A percentile compares a stretch with the other conserved stretches of the same genome.
Conservation (phyloP, 1,140 invertebrate genomes). For the Hermetia illucens region DNA sequence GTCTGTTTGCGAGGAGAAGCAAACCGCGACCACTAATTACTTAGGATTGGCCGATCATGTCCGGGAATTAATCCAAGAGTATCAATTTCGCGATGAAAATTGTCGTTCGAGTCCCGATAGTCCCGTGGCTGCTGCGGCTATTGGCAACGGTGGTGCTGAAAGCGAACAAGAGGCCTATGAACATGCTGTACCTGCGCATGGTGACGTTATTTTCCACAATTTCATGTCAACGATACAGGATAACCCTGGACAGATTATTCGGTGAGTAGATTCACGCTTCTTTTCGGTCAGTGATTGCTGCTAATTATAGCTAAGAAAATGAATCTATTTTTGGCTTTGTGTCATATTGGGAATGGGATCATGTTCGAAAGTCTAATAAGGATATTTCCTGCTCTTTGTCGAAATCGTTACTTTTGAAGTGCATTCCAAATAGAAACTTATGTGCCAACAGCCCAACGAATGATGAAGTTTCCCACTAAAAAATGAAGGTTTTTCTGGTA, state of each 20-base stretch:
- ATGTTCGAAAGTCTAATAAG: too few species aligned
- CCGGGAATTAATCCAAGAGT: slow-evolving; percentile 44
- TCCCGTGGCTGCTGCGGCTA: slow-evolving; percentile 3
- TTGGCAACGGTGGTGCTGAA: slow-evolving; percentile 16
- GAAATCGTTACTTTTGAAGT: too few species aligned
- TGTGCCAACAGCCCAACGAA: too few species aligned
- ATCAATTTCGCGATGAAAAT: slow-evolving; percentile 41
- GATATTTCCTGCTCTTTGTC: too few species aligned
- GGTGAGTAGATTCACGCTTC: slow-evolving; percentile 43
- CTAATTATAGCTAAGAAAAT: too few species aligned
- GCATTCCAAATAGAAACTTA: too few species aligned
- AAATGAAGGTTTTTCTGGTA: too few species aligned
- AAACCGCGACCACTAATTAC: slow-evolving; percentile 11
- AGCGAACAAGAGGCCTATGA: slow-evolving; percentile 54
- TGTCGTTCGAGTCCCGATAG: not conserved
- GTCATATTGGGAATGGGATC: too few species aligned
- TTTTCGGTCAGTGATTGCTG: slow-evolving; percentile 4
- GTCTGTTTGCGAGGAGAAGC: slow-evolving; percentile 41
- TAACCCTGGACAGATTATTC: slow-evolving; percentile 68
- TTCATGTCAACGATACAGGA: slow-evolving; percentile 55
- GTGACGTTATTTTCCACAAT: slow-evolving; percentile 66
- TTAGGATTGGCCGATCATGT: slow-evolving; percentile 39
- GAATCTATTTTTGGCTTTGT: too few species aligned
- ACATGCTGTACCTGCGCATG: slow-evolving; percentile 57
- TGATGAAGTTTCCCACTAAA: too few species aligned